A percentile compares a stretch with the other conserved stretches of the same genome.
Conservation (phyloP, 1,140 invertebrate species). For the Drosophila santomea region DNA sequence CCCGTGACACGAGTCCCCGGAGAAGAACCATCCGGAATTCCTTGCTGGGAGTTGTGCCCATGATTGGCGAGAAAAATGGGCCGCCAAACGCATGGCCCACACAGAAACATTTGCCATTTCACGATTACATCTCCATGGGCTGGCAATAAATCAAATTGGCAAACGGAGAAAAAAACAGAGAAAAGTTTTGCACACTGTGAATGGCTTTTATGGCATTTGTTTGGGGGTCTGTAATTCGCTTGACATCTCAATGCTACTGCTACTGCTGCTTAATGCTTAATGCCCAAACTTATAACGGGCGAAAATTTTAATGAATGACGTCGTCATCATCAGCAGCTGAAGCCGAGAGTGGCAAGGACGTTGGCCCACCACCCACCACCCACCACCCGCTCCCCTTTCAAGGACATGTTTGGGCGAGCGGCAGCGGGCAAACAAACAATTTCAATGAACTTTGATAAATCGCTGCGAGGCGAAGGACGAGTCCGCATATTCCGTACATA, state of each 20-base stretch:
- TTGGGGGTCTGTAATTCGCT: slow-evolving; percentile 67
- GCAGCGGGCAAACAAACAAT: slow-evolving; percentile 51
- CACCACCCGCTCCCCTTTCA: slow-evolving; percentile 24
- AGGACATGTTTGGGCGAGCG: slow-evolving; percentile 50
- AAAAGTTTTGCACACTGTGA: slow-evolving; percentile 69
- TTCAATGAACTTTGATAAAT: slow-evolving; percentile 83
- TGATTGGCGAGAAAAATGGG: slow-evolving; percentile 26
- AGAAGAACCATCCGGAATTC: slow-evolving; percentile 3
- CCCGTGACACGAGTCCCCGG: slow-evolving; percentile 24
- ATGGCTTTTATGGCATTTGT: slow-evolving; percentile 79
- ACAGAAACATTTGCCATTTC: slow-evolving; percentile 33
- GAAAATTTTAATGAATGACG: slow-evolving; percentile 82
- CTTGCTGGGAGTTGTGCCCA: slow-evolving; percentile 7
- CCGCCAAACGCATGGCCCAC: slow-evolving; percentile 4
- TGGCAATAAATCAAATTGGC: slow-evolving; percentile 50
- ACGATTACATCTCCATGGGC: slow-evolving; percentile 48
- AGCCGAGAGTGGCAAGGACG: slow-evolving; percentile 38
- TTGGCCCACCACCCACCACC: background rate
- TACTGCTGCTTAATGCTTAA: slow-evolving; percentile 63
- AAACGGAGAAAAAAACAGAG: slow-evolving; percentile 41
- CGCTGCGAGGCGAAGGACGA: slow-evolving; percentile 50
- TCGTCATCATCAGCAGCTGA: slow-evolving; percentile 63
- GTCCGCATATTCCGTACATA: slow-evolving; percentile 13
- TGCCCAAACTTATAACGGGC: slow-evolving; percentile 74
- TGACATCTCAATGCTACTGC: slow-evolving; percentile 77